Conservation (phyloP, 2,797 vertebrate genomes). For the Manis crassicaudata region DNA sequence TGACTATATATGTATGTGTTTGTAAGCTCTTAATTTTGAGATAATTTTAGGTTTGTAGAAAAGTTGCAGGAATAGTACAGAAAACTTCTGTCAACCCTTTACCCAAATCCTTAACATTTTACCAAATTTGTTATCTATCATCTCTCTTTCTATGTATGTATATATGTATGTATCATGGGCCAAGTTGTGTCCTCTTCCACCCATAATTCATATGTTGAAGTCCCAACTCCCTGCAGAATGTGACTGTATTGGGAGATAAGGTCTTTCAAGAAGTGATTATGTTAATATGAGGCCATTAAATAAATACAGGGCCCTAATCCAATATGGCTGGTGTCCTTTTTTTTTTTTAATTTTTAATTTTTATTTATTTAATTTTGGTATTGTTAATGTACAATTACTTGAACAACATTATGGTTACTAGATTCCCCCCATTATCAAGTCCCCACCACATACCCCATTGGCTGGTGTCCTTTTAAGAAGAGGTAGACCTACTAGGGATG, state of each 20-base stretch:
- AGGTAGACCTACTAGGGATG: not conserved
- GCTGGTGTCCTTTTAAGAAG: not conserved
- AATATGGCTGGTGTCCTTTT: not conserved
- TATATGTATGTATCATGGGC: not conserved
- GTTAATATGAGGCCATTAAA: not conserved
- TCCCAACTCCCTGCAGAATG: not conserved
- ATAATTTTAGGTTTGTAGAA: slow-evolving; percentile 29
- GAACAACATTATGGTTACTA: too few relatives aligned
- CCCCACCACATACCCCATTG: not conserved
- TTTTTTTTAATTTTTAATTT: too few relatives aligned
- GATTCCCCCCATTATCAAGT: too few relatives aligned
- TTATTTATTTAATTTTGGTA: too few relatives aligned
- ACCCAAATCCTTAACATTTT: slow-evolving; percentile 3
- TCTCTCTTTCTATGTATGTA: not conserved
- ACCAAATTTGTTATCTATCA: not conserved
- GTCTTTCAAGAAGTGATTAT: not conserved
- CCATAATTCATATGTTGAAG: not conserved
- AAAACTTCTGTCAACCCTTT: not conserved
- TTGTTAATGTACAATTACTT: too few relatives aligned
- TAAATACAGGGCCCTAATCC: not conserved
- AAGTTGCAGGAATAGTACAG: not conserved
- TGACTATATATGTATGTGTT: not conserved
- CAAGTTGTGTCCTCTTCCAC: not conserved
- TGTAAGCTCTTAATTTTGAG: slow-evolving; percentile 34
- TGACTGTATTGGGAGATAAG: not conserved